A percentile compares a stretch with the other conserved stretches of the same genome.
phyloP scores from a whole-genome alignment of 2,888 invertebrate genomes.

The Euzetes globulus region DNA sequence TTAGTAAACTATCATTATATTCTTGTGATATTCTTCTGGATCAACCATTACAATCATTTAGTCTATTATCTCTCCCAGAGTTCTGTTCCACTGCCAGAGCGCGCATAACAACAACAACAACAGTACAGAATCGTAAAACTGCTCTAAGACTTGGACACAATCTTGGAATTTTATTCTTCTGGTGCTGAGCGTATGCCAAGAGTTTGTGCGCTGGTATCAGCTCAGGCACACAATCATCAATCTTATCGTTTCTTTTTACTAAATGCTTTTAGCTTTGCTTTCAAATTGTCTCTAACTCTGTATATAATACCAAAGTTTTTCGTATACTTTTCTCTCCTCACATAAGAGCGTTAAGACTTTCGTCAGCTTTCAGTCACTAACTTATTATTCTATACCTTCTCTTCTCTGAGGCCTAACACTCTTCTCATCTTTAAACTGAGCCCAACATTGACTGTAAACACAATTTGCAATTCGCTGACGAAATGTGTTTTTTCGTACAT shows the following conservation, averaged over 20 bases:
- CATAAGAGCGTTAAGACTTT: not conserved
- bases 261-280: conserved; percentile 20
- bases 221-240: conserved; percentile 12
- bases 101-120: not conserved
- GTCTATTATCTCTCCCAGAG: not conserved
- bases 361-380: too few relatives aligned
- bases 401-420: not conserved
- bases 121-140: not conserved
- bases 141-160: not conserved
- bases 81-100: not conserved
- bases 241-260: conserved; percentile 8
- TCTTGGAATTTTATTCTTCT: not conserved
- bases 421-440: not conserved
- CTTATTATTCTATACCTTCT: not conserved
- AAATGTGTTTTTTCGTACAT: not conserved
- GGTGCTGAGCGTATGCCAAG: not conserved
- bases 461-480: not conserved
- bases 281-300: conserved; percentile 4
- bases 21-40: conserved; percentile 4
- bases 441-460: not conserved
- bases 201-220: not conserved
- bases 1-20: conserved; percentile 21
- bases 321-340: not conserved
- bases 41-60: conserved; percentile 11
- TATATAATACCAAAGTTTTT: not conserved